These are phyloP conservation scores for Trichechus manatus DNA, from an alignment of 2,113 vertebrate species.

Conservation along the genomic window DNA sequence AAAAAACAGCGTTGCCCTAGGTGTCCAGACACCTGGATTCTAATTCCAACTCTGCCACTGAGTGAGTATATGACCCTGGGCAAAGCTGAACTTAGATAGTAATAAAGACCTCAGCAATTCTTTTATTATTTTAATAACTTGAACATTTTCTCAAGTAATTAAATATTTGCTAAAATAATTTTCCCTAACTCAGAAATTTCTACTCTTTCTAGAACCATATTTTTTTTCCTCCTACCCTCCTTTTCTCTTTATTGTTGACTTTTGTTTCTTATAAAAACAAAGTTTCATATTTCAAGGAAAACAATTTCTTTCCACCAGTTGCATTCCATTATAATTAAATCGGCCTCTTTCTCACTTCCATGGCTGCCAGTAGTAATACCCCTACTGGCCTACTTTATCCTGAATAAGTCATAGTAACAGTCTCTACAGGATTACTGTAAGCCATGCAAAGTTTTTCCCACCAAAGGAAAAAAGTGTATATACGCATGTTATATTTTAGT, in stretches of 20 bases:
- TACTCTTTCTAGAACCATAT: background rate
- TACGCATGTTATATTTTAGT: background rate
- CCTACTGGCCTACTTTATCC: background rate
- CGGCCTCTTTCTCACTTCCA: conserved; percentile 23
- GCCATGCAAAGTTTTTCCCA: background rate
- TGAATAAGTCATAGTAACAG: background rate
- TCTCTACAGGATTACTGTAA: background rate
- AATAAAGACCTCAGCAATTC: background rate
- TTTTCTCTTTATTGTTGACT: conserved; percentile 30
- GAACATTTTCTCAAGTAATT: conserved; percentile 22
- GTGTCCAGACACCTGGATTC: background rate
- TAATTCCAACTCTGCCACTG: background rate
- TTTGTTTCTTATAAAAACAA: conserved; percentile 52
- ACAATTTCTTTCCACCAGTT: conserved; percentile 3
- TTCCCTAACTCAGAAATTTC: conserved; percentile 43
- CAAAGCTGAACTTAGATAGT: background rate
- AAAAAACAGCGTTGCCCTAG: background rate
- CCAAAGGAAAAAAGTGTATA: background rate
- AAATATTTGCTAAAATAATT: conserved; percentile 49
- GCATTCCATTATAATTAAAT: conserved; percentile 37
- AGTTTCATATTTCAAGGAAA: conserved; percentile 51
- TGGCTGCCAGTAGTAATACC: background rate
- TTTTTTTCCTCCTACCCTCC: background rate
- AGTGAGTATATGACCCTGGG: background rate
- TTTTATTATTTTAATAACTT: conserved; percentile 44